Conservation (phyloP, 2,113 vertebrate species). For the Eptesicus fuscus region DNA sequence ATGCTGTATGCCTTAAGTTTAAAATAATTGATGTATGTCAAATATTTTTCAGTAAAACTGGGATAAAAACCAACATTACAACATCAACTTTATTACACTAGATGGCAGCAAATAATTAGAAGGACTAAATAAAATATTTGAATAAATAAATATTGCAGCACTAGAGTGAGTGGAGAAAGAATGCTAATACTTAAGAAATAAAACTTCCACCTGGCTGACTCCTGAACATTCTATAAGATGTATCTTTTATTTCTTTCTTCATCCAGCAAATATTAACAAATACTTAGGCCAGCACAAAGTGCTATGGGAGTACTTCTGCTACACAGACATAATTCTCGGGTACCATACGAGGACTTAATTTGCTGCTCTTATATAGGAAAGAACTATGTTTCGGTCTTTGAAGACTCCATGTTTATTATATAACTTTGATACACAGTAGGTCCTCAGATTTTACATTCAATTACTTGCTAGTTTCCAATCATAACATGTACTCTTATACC, state of each 20-base stretch:
- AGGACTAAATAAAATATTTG: neutral
- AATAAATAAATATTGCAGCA: neutral
- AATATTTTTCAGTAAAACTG: neutral
- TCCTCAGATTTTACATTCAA: neutral
- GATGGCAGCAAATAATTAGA: conserved; percentile 67
- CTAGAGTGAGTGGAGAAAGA: neutral
- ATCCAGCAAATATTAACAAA: neutral
- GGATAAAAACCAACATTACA: neutral
- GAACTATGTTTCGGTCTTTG: neutral
- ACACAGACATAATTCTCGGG: neutral
- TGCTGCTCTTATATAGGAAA: neutral
- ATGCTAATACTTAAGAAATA: neutral
- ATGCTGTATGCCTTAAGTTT: neutral
- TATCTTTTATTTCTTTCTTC: neutral
- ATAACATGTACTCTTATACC: neutral
- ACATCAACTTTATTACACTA: conserved; percentile 51
- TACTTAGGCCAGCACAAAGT: neutral
- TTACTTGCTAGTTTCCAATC: neutral
- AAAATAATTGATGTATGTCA: neutral
- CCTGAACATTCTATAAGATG: neutral
- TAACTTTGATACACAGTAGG: neutral
- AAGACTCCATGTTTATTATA: neutral
- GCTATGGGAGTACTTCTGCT: neutral
- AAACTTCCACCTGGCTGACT: neutral
- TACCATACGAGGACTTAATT: neutral